Evolutionary conservation across 2,113 vertebrate species (phyloP).

Genomic region (Piprites chloris): DNA sequence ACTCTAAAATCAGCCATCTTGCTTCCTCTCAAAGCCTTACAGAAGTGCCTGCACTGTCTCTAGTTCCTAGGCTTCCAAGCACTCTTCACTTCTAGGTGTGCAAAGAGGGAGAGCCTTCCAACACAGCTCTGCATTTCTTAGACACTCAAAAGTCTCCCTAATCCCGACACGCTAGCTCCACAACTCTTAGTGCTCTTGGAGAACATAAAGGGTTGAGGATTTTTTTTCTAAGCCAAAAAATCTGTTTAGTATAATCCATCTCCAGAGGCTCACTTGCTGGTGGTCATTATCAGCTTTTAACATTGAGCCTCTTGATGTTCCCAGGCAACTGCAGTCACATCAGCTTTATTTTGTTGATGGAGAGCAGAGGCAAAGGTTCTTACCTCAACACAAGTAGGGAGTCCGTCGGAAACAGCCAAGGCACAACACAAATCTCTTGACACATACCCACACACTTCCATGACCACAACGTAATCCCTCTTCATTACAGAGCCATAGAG

Average conservation of each 20-base stretch:
- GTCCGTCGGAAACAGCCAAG: not conserved
- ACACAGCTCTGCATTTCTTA: not conserved
- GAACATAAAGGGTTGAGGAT: not conserved
- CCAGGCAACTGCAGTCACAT: not conserved
- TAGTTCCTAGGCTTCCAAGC: not conserved
- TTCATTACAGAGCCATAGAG: not conserved
- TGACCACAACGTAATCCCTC: not conserved
- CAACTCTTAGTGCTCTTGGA: not conserved
- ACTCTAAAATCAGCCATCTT: not conserved
- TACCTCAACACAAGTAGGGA: not conserved
- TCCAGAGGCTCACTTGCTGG: not conserved
- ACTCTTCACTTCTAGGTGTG: not conserved
- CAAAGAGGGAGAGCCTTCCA: not conserved
- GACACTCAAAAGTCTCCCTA: not conserved
- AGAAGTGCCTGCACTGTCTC: not conserved
- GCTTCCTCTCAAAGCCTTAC: not conserved
- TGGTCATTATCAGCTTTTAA: slow-evolving; percentile 31
- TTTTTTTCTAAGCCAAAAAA: not conserved
- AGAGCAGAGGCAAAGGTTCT: not conserved
- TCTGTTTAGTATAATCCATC: not conserved
- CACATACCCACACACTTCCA: not conserved
- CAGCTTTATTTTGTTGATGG: not conserved
- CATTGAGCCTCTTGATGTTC: not conserved
- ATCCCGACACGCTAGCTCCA: not conserved
- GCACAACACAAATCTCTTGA: not conserved